phyloP scores from a whole-genome alignment of 2,797 vertebrate species.

The Odontamblyopus rebecca region DNA sequence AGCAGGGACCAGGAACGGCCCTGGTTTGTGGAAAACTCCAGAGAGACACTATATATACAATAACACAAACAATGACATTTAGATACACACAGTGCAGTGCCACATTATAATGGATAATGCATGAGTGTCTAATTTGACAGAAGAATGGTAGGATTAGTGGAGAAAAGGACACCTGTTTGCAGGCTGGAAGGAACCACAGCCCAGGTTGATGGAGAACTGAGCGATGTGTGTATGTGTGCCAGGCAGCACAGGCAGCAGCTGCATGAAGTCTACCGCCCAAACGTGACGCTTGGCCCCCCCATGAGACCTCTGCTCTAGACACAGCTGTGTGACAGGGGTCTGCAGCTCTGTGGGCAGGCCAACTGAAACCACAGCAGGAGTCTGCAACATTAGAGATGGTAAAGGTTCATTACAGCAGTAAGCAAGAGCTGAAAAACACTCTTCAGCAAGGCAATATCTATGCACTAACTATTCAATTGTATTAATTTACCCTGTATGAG shows the following conservation, averaged over 20 bases:
- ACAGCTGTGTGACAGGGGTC: conserved; percentile 90
- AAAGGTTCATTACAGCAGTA: conserved; percentile 6
- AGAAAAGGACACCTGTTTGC: conserved; percentile 88
- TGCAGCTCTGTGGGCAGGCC: conserved; percentile 90
- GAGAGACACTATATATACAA: conserved; percentile 81
- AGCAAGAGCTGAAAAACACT: no score
- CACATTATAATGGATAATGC: background rate
- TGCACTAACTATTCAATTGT: background rate
- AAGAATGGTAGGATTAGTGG: conserved; percentile 12
- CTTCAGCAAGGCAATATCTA: background rate
- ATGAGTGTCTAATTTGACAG: conserved; percentile 10
- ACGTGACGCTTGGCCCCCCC: conserved; percentile 85
- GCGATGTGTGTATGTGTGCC: conserved; percentile 90
- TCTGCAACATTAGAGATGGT: conserved; percentile 58
- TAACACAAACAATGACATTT: conserved; percentile 7
- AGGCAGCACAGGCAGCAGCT: conserved; percentile 90
- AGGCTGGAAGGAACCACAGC: conserved; percentile 95
- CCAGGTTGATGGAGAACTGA: conserved; percentile 97
- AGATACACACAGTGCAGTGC: background rate
- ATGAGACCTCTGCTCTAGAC: conserved; percentile 90
- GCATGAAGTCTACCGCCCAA: conserved; percentile 96
- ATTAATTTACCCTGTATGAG: conserved; percentile 87
- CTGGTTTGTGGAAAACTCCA: conserved; percentile 96
- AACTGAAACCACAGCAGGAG: conserved; percentile 89
- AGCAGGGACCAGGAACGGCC: conserved; percentile 94